Evolutionary conservation across 2,888 invertebrate species (phyloP).

Genomic region (Melanostoma scalare): DNA sequence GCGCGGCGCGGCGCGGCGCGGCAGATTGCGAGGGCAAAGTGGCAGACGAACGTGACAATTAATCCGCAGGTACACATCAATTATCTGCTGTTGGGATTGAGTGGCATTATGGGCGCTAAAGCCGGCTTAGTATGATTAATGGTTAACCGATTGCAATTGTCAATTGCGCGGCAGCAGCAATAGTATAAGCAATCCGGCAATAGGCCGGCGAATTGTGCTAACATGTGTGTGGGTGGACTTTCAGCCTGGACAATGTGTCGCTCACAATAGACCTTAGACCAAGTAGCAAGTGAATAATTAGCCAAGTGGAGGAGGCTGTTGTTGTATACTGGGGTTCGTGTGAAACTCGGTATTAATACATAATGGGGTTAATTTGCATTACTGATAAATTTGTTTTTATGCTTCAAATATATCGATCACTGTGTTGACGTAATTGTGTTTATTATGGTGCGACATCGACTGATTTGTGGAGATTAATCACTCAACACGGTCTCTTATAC

Average conservation of each 20-base stretch:
- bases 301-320: slow-evolving; percentile 24
- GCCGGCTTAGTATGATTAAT: slow-evolving; percentile 61
- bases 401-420: slow-evolving; percentile 45
- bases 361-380: slow-evolving; percentile 49
- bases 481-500: slow-evolving; percentile 23
- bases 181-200: too few relatives aligned
- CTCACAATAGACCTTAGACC: neutral
- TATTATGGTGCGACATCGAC: slow-evolving; percentile 28
- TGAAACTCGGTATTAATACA: slow-evolving; percentile 23
- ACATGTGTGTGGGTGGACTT: slow-evolving; percentile 18
- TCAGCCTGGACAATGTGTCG: slow-evolving; percentile 20
- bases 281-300: slow-evolving; percentile 61
- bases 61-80: slow-evolving; percentile 61
- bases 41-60: slow-evolving; percentile 50
- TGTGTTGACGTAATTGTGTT: slow-evolving; percentile 52
- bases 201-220: neutral
- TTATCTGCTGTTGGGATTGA: slow-evolving; percentile 55
- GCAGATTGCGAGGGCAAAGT: neutral
- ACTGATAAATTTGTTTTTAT: slow-evolving; percentile 24
- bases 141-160: slow-evolving; percentile 47
- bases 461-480: slow-evolving; percentile 45
- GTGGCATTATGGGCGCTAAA: slow-evolving; percentile 68
- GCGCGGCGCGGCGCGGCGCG: neutral
- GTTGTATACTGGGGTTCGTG: slow-evolving; percentile 37
- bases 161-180: slow-evolving; percentile 7